phyloP scores from a whole-genome alignment of 2,113 vertebrate species.

The Ciconia boyciana region DNA sequence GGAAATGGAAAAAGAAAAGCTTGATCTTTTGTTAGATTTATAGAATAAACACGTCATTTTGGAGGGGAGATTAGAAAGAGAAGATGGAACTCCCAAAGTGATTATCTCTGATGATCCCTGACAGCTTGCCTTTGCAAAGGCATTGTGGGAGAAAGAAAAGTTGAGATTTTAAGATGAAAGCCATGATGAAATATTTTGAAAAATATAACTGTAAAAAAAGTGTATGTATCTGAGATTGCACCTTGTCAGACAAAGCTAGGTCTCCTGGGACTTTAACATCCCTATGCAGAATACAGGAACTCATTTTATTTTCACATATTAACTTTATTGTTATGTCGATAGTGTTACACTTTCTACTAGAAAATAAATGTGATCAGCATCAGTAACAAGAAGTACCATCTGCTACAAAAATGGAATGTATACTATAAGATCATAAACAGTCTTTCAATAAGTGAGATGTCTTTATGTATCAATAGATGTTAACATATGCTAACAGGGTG shows the following conservation, averaged over 20 bases:
- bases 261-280: neutral
- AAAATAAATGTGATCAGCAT: constrained; percentile 20
- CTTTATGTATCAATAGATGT: neutral
- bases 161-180: neutral
- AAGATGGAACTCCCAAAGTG: neutral
- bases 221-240: neutral
- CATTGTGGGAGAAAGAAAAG: neutral
- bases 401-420: neutral
- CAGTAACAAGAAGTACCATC: neutral
- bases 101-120: neutral
- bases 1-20: neutral
- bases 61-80: neutral
- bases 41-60: neutral
- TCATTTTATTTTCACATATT: constrained; percentile 5
- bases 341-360: constrained; percentile 7
- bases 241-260: neutral
- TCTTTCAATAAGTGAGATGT: neutral
- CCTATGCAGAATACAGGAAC: neutral
- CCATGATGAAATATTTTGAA: neutral
- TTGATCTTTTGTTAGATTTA: neutral
- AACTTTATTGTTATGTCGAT: constrained; percentile 6
- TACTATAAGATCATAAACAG: neutral
- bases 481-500: neutral
- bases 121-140: neutral
- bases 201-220: neutral